Evolutionary conservation across 1,140 invertebrate genomes (phyloP).

Genomic region (Cepaea nemoralis): DNA sequence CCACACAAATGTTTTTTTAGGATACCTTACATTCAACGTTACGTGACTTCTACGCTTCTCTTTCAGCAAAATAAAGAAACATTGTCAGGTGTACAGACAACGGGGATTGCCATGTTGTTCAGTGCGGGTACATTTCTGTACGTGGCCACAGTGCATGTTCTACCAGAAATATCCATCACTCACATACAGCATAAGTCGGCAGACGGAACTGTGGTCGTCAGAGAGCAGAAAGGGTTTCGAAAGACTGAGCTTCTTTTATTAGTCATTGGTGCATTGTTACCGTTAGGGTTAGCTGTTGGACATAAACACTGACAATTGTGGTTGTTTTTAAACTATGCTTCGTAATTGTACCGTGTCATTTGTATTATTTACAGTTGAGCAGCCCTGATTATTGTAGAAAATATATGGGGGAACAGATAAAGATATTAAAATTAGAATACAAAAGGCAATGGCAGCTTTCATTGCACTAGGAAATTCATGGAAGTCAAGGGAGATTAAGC

Average conservation of each 20-base stretch:
- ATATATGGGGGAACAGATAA: too few relatives aligned
- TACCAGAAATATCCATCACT: constrained; percentile 84
- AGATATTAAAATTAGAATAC: too few relatives aligned
- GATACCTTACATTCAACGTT: too few relatives aligned
- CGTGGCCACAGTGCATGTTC: constrained; percentile 97
- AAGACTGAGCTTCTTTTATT: constrained; percentile 86
- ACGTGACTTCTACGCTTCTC: constrained; percentile 34
- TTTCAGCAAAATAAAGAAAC: constrained; percentile 70
- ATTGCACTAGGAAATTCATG: too few relatives aligned
- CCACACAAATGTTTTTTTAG: too few relatives aligned
- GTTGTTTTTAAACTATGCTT: too few relatives aligned
- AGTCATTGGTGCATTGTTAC: constrained; percentile 87
- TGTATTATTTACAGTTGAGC: too few relatives aligned
- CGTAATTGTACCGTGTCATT: too few relatives aligned
- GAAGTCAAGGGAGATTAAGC: too few relatives aligned
- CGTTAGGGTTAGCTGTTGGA: constrained; percentile 87
- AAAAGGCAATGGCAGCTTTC: too few relatives aligned
- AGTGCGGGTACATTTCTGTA: constrained; percentile 99
- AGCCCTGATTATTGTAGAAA: too few relatives aligned
- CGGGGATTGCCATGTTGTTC: constrained; percentile 96
- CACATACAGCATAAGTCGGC: constrained; percentile 60
- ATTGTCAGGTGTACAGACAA: constrained; percentile 88
- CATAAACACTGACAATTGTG: constrained; percentile 88
- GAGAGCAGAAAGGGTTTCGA: constrained; percentile 77
- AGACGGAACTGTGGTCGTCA: constrained; percentile 73